Evolutionary conservation across 64 coral and sea anemone species (phyloP).

Genomic region (Anthopleura sola): DNA sequence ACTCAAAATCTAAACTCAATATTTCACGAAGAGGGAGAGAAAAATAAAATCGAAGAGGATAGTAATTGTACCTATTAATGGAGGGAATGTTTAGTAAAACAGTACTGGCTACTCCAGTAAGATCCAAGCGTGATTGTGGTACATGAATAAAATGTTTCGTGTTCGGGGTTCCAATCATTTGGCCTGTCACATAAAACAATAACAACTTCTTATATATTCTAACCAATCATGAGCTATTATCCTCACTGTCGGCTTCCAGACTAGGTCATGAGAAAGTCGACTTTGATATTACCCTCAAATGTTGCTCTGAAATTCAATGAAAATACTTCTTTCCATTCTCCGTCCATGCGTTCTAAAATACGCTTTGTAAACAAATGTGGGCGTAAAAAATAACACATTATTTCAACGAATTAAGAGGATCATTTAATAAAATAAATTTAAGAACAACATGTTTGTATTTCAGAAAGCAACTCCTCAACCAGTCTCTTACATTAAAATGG

Average conservation of each 20-base stretch:
- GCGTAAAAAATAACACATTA: neutral
- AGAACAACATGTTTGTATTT: neutral
- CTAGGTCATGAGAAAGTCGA: neutral
- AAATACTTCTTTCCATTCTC: neutral
- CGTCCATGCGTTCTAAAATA: neutral
- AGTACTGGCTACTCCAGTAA: neutral
- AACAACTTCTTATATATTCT: conserved; percentile 11
- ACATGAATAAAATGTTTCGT: conserved; percentile 15
- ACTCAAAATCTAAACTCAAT: neutral
- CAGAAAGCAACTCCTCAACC: neutral
- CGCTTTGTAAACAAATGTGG: conserved; percentile 6
- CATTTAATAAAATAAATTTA: neutral
- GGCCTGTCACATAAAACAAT: conserved; percentile 20
- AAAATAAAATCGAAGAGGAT: neutral
- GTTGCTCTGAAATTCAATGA: neutral
- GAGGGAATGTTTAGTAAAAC: neutral
- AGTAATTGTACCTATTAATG: neutral
- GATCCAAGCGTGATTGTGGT: conserved; percentile 14
- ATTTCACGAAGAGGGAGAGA: neutral
- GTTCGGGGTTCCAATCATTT: conserved; percentile 18
- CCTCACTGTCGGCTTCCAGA: neutral
- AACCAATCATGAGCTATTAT: neutral
- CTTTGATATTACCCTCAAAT: neutral
- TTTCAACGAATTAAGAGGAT: neutral
- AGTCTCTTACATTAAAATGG: neutral